Evolutionary conservation across 1,140 invertebrate species (phyloP).

Genomic region (Phymorhynchus buccinoides): DNA sequence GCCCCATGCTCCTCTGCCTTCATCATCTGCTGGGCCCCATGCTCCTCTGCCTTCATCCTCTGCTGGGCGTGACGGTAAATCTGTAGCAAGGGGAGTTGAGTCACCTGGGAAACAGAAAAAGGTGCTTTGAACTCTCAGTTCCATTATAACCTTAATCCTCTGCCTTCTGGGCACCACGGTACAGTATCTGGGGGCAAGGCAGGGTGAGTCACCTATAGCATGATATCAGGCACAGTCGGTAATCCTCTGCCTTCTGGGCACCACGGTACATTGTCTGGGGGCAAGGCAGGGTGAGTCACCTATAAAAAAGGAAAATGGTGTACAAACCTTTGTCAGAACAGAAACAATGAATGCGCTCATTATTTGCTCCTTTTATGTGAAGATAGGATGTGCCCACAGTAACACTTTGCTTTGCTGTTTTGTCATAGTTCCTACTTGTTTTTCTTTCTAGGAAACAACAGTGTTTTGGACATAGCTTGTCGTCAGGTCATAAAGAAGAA

Average conservation of each 20-base stretch:
- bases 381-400: background rate
- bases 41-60: background rate
- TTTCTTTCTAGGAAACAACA: no score
- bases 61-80: constrained; percentile 15
- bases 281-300: no score
- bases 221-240: background rate
- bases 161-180: background rate
- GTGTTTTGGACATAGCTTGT: no score
- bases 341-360: no score
- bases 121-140: background rate
- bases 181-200: background rate
- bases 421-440: no score
- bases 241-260: background rate
- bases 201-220: no score
- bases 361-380: no score
- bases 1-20: no score
- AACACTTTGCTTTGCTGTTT: background rate
- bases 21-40: no score
- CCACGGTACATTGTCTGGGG: background rate
- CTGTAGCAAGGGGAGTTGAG: constrained; percentile 34
- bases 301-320: no score
- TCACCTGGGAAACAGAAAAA: constrained; percentile 39
- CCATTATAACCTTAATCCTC: background rate
- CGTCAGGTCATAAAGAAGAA: background rate
- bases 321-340: no score